Base-by-base conservation (phyloP, 2,113 vertebrate genomes). In the Trichechus manatus region DNA sequence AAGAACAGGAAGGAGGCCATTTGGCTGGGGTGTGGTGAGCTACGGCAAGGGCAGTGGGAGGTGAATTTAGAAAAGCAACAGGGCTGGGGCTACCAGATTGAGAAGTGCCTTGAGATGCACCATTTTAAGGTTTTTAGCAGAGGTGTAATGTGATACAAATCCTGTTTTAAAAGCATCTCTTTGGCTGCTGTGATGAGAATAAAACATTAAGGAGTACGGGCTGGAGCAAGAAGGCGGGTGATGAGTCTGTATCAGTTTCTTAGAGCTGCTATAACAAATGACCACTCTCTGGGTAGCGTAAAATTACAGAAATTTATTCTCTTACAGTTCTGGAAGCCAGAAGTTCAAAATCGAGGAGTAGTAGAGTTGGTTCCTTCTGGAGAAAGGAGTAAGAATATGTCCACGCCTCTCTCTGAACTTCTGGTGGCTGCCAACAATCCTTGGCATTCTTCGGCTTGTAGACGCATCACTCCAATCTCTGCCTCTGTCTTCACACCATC, bases 31-130 rank as follows among this genome's bases (percentile, higher is more conserved):
- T 44, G 13, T 53, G 80, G 53, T 1, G 19, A 25, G 47, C 8
- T 27, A 15, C 4, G 50, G 14, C 11, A 29, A 15, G 31, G 47
- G 44, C 11, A 20, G 22, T 5, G 44, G 27, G 42, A 64, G 13
- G 13, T 11, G n/a, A 36, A 81, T 31, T 44, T 9, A 36, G 20
- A 78, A 61, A 19, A 33, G 44, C 29, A 6, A 33, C 27, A 2
- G 1, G 2, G 53, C 3, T 19, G 11, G 27, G 63, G 13, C n/a
- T 33, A 5, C 25, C 36, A 42, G 42, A 20, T 0, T 7, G 39
- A 61, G 19, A 92, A n/a, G 11, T 6, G 6, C n/a, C 31, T 61
- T 36, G 25, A 42, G 50, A 64, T 0, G 59, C 53, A 33, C 68
- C 47, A 9, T 17, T 13, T 27, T n/a, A 63, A 70, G 31, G 15